phyloP scores from a whole-genome alignment of 2,113 vertebrate genomes.

The Callorhinus ursinus region DNA sequence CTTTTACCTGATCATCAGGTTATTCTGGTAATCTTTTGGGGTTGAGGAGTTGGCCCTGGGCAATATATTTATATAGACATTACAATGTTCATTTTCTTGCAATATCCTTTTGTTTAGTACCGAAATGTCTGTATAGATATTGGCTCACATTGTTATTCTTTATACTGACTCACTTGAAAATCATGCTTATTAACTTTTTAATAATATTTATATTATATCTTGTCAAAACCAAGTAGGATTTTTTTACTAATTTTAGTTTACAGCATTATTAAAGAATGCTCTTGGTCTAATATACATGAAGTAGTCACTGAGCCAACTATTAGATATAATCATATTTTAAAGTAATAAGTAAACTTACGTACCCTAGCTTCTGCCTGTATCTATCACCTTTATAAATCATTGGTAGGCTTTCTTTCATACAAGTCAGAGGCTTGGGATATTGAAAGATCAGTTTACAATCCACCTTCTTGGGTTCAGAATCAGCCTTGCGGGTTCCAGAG shows the following conservation, averaged over 20 bases:
- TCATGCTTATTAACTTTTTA: not conserved
- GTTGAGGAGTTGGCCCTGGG: not conserved
- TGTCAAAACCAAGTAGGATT: not conserved
- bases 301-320: no score
- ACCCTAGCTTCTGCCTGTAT: not conserved
- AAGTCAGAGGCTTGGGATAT: not conserved
- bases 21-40: not conserved
- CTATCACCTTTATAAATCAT: not conserved
- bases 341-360: not conserved
- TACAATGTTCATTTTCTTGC: not conserved
- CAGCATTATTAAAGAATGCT: not conserved
- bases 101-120: not conserved
- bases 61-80: not conserved
- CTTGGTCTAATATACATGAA: not conserved
- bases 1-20: not conserved
- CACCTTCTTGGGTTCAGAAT: not conserved
- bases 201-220: not conserved
- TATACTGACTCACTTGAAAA: not conserved
- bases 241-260: not conserved
- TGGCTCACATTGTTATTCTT: not conserved
- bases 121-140: not conserved
- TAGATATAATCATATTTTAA: not conserved
- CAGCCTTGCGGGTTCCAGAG: no score
- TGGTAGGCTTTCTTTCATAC: not conserved
- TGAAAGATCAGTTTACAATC: not conserved